These are phyloP conservation scores for Zaprionus africanus DNA, from an alignment of 1,140 invertebrate genomes.

Conservation along the genomic window DNA sequence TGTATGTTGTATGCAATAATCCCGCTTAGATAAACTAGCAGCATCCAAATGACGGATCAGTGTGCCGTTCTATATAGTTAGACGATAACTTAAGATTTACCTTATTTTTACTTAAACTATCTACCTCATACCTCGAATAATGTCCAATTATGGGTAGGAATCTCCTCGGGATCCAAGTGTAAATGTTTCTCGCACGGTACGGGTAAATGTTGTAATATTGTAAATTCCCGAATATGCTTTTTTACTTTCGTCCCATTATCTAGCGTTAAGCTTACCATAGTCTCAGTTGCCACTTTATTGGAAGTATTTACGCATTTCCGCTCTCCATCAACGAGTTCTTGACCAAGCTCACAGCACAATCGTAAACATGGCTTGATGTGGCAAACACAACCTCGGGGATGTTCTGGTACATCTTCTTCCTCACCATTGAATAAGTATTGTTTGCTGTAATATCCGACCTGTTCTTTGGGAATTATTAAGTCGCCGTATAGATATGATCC, in stretches of 20 bases:
- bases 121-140: constrained; percentile 51
- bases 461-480: constrained; percentile 49
- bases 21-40: constrained; percentile 15
- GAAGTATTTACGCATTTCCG: constrained; percentile 5
- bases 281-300: neutral
- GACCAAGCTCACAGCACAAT: constrained; percentile 56
- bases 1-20: constrained; percentile 58
- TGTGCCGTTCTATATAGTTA: constrained; percentile 46
- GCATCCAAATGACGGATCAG: constrained; percentile 26
- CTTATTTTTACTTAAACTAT: too few species aligned
- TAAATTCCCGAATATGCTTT: constrained; percentile 34
- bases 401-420: constrained; percentile 22
- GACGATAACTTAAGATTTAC: neutral
- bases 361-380: constrained; percentile 48
- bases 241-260: constrained; percentile 20
- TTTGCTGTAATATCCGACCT: constrained; percentile 42
- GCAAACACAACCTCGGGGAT: constrained; percentile 64
- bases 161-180: neutral
- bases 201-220: constrained; percentile 42
- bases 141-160: constrained; percentile 37
- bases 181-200: constrained; percentile 42
- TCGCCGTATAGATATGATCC: constrained; percentile 56
- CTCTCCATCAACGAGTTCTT: neutral
- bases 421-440: constrained; percentile 9
- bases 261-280: constrained; percentile 50